These are phyloP conservation scores for Amiota mariae DNA, from an alignment of 2,888 invertebrate species.

Conservation along the genomic window DNA sequence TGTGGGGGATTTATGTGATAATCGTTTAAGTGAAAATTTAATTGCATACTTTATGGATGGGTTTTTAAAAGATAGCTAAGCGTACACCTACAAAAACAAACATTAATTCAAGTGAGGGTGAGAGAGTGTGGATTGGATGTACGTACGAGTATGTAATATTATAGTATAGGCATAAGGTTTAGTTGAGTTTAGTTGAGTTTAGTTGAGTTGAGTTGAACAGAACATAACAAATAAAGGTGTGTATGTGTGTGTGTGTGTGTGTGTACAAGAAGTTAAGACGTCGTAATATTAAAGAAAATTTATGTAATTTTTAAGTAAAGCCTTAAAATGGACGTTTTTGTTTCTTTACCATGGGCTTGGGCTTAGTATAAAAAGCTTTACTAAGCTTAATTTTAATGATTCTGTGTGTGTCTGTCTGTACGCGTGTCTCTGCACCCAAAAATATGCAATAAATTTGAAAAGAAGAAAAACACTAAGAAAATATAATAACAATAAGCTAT, in stretches of 20 bases:
- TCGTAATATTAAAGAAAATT: conserved; percentile 63
- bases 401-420: conserved; percentile 30
- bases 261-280: conserved; percentile 1
- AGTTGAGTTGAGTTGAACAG: neutral
- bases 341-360: no score
- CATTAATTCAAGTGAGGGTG: neutral
- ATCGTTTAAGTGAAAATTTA: conserved; percentile 73
- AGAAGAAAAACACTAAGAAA: conserved; percentile 28
- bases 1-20: conserved; percentile 69
- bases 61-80: conserved; percentile 53
- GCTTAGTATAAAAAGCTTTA: conserved; percentile 27
- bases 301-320: conserved; percentile 69
- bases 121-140: no score
- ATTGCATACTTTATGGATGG: conserved; percentile 72
- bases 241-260: no score
- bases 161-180: conserved; percentile 44
- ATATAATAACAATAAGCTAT: neutral
- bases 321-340: conserved; percentile 47
- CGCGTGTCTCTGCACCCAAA: conserved; percentile 54
- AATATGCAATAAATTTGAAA: conserved; percentile 65
- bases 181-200: conserved; percentile 25
- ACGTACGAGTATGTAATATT: neutral
- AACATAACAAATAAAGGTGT: neutral
- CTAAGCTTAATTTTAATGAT: conserved; percentile 54
- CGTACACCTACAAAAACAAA: conserved; percentile 19